Evolutionary conservation across 2,888 invertebrate species (phyloP).

Genomic region (Parnassius mnemosyne): DNA sequence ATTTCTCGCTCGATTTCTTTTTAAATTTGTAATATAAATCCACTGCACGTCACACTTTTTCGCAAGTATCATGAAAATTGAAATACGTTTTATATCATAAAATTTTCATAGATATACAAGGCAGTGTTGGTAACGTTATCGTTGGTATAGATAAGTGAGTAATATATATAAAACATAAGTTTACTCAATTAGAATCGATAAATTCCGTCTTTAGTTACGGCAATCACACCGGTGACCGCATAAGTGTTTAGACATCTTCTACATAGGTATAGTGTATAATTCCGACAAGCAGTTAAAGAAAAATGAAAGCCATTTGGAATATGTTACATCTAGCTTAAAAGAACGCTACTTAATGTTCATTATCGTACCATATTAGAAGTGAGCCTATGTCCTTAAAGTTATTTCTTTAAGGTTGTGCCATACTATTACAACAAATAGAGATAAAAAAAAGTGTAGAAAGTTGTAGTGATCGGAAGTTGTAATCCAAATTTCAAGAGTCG

Average conservation of each 20-base stretch:
- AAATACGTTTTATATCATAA: too few species aligned
- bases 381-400: conserved; percentile 2
- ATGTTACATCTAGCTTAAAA: conserved; percentile 37
- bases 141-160: conserved; percentile 11
- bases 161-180: conserved; percentile 53
- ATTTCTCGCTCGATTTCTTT: too few species aligned
- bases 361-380: conserved; percentile 15
- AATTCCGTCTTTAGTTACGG: conserved; percentile 44
- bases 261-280: conserved; percentile 40
- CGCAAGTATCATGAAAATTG: too few species aligned
- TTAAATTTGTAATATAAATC: too few species aligned
- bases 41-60: too few species aligned
- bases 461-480: too few species aligned
- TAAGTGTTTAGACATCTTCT: conserved; percentile 56
- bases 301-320: conserved; percentile 29
- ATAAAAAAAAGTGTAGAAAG: too few species aligned
- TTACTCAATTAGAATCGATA: conserved; percentile 67
- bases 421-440: too few species aligned
- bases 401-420: conserved; percentile 1
- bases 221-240: conserved; percentile 36
- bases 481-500: too few species aligned
- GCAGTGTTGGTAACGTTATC: not conserved
- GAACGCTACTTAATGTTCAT: conserved; percentile 14
- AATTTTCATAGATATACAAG: not conserved
- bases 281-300: conserved; percentile 25